A percentile compares a stretch with the other conserved stretches of the same genome.
Evolutionary conservation across 1,140 invertebrate species (phyloP).

Genomic region (Bombyx mandarina): DNA sequence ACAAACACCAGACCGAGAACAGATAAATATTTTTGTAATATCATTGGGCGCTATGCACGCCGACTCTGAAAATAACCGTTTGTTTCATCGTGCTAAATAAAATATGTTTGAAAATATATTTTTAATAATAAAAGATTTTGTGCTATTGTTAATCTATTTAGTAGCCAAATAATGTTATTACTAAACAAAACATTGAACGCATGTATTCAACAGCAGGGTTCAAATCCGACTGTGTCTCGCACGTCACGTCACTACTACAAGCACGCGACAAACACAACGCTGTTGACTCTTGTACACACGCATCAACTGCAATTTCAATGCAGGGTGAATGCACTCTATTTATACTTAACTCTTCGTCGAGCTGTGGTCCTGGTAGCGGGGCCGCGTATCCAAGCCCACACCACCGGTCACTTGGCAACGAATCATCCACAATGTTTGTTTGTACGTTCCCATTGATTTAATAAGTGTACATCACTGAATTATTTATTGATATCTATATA

Average conservation of each 20-base stretch:
- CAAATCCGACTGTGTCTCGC: background rate
- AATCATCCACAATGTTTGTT: background rate
- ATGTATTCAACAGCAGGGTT: background rate
- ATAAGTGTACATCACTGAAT: no score
- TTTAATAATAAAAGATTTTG: no score
- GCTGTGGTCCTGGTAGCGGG: constrained; percentile 50
- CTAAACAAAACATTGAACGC: background rate
- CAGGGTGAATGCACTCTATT: constrained; percentile 23
- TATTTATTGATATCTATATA: no score
- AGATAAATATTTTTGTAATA: no score
- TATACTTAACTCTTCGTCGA: constrained; percentile 16
- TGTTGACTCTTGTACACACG: no score
- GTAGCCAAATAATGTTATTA: background rate
- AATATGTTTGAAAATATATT: no score
- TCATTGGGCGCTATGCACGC: no score
- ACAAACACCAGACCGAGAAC: no score
- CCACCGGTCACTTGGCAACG: constrained; percentile 59
- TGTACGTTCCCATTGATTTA: no score
- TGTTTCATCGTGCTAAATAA: no score
- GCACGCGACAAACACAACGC: no score
- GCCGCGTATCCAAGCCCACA: constrained; percentile 37
- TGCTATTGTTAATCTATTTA: background rate
- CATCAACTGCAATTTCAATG: background rate
- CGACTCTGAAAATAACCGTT: no score
- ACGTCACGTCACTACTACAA: background rate